Conservation (phyloP, 1,140 invertebrate species). For the Heliconius nattereri region DNA sequence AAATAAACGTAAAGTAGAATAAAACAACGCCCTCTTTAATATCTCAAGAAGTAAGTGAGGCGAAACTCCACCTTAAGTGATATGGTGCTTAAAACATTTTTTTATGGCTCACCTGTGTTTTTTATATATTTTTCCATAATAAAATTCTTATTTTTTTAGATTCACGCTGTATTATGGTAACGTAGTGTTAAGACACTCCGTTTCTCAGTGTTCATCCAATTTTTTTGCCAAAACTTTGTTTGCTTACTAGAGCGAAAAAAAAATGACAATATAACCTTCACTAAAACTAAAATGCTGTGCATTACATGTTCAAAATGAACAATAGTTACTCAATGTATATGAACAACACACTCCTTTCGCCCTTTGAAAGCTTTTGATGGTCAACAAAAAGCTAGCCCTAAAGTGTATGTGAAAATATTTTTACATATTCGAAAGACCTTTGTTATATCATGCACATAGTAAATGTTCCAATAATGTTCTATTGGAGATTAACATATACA, state of each 20-base stretch:
- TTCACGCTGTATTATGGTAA: too few relatives aligned
- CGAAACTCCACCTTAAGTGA: background rate
- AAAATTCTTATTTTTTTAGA: too few relatives aligned
- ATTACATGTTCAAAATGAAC: background rate
- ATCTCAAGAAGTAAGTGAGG: slow-evolving; percentile 4
- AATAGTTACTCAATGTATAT: background rate
- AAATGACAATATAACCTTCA: too few relatives aligned
- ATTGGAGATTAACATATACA: background rate
- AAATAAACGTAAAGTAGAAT: slow-evolving; percentile 2
- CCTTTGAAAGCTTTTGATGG: background rate
- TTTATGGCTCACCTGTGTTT: background rate
- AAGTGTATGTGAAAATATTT: background rate
- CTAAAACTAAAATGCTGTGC: too few relatives aligned
- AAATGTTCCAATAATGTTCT: too few relatives aligned
- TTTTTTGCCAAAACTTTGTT: too few relatives aligned
- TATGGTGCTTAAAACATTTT: background rate
- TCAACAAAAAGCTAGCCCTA: background rate
- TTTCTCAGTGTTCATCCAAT: too few relatives aligned
- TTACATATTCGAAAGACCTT: background rate
- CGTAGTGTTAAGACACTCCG: too few relatives aligned
- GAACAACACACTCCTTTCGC: background rate
- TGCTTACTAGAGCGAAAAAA: too few relatives aligned
- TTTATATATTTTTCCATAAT: background rate
- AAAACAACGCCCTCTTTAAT: background rate
- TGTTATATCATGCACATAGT: background rate